Evolutionary conservation across 2,888 invertebrate genomes (phyloP), one percentile per base, ranked within the genome.

Genomic region (Linhomoeus sp.): DNA sequence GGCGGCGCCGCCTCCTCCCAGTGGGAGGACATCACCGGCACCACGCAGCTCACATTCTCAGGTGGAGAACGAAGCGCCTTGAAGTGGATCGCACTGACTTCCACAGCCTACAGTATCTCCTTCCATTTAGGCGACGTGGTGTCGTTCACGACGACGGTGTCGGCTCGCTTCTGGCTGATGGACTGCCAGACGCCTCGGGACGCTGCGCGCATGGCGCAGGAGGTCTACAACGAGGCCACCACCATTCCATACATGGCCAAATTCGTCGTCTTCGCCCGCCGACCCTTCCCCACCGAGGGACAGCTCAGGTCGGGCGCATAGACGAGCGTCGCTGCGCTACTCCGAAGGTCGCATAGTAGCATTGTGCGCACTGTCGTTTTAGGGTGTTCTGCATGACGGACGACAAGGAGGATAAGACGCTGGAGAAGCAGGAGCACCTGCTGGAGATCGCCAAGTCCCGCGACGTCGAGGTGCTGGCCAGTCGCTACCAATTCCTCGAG

Each of bases 1-100:
- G 94, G 94, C 68, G 94, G 94, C 64, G 85, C 87, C 51, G 85
- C 87, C 53, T 78, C 92, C 61, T 94, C 99, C 43, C 90, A 92
- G 67, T 99, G 97, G 97, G 97, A 97, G 72, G 97, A 99, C 69
- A 94, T 99, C 45, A 99, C 97, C 23, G 94, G 94, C 52, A 90
- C 92, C 50, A 97, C 97, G 41, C 94, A 92, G 41, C 73, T 99
- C 54, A 90, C 90, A 15, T 92, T 97, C 70, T 88, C 92, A 60
- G 92, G 97, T 67, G 22, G 17, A 23, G n/a, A n/a, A n/a, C n/a
- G n/a, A n/a, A n/a, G n/a, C n/a, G n/a, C n/a, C n/a, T n/a, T n/a
- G n/a, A n/a, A n/a, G n/a, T n/a, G n/a, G n/a, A n/a, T n/a, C n/a
- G n/a, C n/a, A n/a, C n/a, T n/a, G n/a, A n/a, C n/a, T n/a, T n/a